These are phyloP conservation scores for Grallaria varia DNA, from an alignment of 2,113 vertebrate species.

Conservation along the genomic window DNA sequence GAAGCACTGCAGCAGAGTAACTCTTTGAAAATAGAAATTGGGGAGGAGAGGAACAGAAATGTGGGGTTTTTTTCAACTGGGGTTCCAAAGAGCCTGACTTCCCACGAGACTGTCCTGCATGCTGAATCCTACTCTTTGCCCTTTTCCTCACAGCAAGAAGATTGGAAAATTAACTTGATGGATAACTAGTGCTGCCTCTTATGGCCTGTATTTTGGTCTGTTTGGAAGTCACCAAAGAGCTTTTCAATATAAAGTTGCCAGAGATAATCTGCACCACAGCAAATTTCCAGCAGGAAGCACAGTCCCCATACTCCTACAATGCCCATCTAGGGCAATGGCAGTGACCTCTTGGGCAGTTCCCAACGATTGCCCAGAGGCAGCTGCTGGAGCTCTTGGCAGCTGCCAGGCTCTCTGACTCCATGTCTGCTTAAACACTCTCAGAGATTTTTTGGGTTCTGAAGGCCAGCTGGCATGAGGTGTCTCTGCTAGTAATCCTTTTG, in stretches of 20 bases:
- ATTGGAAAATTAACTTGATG: not conserved
- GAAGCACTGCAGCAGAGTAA: not conserved
- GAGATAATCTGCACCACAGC: not conserved
- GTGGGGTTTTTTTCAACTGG: fast-evolving
- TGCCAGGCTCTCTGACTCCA: not conserved
- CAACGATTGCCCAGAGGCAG: not conserved
- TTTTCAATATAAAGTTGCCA: not conserved
- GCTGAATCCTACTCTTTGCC: not conserved
- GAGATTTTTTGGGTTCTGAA: not conserved
- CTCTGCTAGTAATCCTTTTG: not conserved
- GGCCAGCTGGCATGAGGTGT: not conserved
- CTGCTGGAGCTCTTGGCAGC: not conserved
- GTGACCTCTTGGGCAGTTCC: not conserved
- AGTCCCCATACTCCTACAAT: not conserved
- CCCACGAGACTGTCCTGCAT: not conserved
- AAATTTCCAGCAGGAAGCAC: not conserved
- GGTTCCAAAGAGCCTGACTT: not conserved
- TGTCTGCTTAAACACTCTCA: not conserved
- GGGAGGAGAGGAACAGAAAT: not conserved
- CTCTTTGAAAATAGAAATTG: not conserved
- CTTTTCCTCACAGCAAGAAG: not conserved
- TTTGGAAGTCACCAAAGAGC: not conserved
- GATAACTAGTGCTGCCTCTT: not conserved
- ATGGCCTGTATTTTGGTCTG: not conserved
- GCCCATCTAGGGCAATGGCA: fast-evolving